Conservation (phyloP, 2,888 invertebrate species). For the Bimastos eiseni region DNA sequence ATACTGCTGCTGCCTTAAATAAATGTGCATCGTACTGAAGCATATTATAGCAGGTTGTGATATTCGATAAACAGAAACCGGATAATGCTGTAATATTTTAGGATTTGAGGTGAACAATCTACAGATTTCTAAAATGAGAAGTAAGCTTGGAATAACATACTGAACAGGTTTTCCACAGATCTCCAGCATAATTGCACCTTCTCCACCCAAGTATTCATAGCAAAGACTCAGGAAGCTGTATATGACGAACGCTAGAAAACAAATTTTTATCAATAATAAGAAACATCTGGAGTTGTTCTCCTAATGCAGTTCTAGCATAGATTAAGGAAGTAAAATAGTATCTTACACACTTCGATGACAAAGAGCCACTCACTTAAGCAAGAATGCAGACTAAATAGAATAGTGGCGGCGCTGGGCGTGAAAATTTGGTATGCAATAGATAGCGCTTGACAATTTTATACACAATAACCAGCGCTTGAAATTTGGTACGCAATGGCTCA, state of each 20-base stretch:
- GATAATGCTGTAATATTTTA: background rate
- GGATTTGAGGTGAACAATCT: background rate
- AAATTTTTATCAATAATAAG: background rate
- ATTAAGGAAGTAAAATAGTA: background rate
- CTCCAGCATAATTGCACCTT: slow-evolving; percentile 98
- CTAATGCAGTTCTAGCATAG: background rate
- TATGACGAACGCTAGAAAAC: slow-evolving; percentile 86
- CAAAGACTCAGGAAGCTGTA: slow-evolving; percentile 98
- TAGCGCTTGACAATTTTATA: no score
- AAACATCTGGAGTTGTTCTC: background rate
- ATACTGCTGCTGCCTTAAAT: no score
- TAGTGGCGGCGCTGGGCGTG: no score
- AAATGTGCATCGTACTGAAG: no score
- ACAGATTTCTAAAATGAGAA: background rate
- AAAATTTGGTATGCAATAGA: no score
- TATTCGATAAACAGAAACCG: background rate
- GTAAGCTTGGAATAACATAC: background rate
- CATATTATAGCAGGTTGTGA: background rate
- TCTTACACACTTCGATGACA: no score
- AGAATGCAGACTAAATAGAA: background rate
- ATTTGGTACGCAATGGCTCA: no score
- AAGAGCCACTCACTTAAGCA: no score
- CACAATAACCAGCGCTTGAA: no score
- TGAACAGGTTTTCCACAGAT: slow-evolving; percentile 91
- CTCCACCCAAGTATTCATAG: slow-evolving; percentile 98